phyloP scores from a whole-genome alignment of 1,140 invertebrate species.

The Calliopsis andreniformis region DNA sequence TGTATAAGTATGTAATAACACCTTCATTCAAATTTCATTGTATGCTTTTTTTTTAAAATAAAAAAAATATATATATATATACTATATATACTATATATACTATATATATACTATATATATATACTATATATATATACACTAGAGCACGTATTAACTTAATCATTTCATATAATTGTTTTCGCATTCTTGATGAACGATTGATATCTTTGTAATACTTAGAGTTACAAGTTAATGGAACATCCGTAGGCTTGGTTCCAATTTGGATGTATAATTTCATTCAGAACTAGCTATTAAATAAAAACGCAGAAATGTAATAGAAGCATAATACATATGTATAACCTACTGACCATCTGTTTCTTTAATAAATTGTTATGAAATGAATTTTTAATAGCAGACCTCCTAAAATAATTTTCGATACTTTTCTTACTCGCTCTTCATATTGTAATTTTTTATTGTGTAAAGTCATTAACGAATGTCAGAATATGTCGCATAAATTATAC shows the following conservation, averaged over 20 bases:
- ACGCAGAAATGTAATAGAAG: not conserved
- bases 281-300: not conserved
- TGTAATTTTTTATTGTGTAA: conserved; percentile 28
- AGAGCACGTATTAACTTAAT: conserved; percentile 53
- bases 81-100: too few relatives aligned
- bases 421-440: conserved; percentile 43
- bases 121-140: conserved; percentile 44
- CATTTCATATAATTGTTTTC: conserved; percentile 44
- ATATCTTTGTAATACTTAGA: conserved; percentile 31
- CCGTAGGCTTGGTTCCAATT: conserved; percentile 53
- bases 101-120: too few relatives aligned
- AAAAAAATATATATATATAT: too few relatives aligned
- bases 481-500: conserved; percentile 13
- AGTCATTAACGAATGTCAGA: conserved; percentile 19
- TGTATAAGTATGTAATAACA: conserved; percentile 59
- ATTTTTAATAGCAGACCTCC: conserved; percentile 11
- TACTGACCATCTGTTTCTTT: conserved; percentile 1
- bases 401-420: conserved; percentile 44
- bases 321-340: conserved; percentile 11
- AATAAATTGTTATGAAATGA: conserved; percentile 28
- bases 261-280: not conserved
- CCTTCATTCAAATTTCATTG: conserved; percentile 75
- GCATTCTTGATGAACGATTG: conserved; percentile 48
- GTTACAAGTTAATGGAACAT: conserved; percentile 54
- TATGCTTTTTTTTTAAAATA: conserved; percentile 69